Conservation (phyloP, 2,113 vertebrate species). For the Planiliza haematocheilus region DNA sequence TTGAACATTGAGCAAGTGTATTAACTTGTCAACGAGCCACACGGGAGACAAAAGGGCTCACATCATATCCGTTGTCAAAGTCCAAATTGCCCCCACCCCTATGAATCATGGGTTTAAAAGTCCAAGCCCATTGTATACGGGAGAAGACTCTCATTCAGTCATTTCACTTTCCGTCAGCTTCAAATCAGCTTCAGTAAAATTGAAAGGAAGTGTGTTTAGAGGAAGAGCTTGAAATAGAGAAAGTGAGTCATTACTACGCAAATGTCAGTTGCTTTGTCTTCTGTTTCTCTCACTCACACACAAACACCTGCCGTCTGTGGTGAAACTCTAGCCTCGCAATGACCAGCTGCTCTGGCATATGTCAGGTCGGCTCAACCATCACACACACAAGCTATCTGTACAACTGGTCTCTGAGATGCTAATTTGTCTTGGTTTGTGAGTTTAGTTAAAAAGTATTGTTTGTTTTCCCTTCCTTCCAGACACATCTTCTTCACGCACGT, state of each 20-base stretch:
- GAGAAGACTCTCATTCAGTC: not conserved
- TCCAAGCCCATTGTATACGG: conserved; percentile 23
- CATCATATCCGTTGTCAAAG: too few species aligned
- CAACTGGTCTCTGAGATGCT: too few species aligned
- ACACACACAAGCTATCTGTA: not conserved
- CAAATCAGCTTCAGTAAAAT: conserved; percentile 12
- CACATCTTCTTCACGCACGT: conserved; percentile 96
- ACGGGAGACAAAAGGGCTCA: not conserved
- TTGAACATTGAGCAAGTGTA: not conserved
- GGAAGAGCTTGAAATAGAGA: conserved; percentile 37
- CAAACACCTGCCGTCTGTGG: conserved; percentile 17
- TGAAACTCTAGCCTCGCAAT: conserved; percentile 16
- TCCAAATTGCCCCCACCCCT: too few species aligned
- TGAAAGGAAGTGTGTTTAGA: conserved; percentile 28
- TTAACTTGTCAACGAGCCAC: conserved; percentile 3
- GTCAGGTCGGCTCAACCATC: conserved; percentile 1
- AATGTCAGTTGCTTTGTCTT: conserved; percentile 12
- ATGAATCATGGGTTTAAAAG: conserved; percentile 18
- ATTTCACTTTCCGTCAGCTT: not conserved
- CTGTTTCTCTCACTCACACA: not conserved
- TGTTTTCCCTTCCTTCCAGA: conserved; percentile 73
- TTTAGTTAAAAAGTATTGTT: not conserved
- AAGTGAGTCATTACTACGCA: conserved; percentile 22
- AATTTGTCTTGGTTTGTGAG: not conserved
- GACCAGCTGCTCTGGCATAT: conserved; percentile 30